A percentile compares a stretch with the other conserved stretches of the same genome.
phyloP scores from a whole-genome alignment of 2,797 vertebrate genomes.

The Nasua narica region DNA sequence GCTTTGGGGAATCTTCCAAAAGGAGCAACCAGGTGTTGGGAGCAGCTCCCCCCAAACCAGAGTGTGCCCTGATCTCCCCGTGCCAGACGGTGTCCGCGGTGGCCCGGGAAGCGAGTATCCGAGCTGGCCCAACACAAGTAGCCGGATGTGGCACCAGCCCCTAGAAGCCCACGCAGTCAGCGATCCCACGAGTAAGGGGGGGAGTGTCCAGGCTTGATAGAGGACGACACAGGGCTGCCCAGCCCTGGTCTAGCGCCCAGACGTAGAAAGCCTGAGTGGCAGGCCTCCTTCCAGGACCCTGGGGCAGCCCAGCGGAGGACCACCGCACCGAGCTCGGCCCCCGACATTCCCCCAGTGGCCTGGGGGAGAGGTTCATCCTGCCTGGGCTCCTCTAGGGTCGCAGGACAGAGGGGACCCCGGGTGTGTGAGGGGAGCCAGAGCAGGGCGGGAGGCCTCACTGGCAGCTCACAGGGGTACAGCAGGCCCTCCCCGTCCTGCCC shows the following conservation, averaged over 20 bases:
- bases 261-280: not conserved
- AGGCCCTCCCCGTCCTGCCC: accelerated
- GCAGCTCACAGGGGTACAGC: not conserved
- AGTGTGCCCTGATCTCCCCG: accelerated
- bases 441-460: accelerated
- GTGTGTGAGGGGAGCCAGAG: accelerated
- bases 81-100: accelerated
- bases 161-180: accelerated
- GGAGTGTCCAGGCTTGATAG: accelerated
- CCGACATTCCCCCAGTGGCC: accelerated
- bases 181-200: not conserved
- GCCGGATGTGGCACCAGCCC: not conserved
- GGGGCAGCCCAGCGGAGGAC: not conserved
- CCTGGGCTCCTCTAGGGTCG: no score
- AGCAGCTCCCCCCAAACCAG: not conserved
- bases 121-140: not conserved
- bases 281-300: accelerated
- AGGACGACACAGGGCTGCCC: accelerated
- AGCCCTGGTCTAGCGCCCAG: not conserved
- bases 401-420: not conserved
- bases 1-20: not conserved
- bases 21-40: not conserved
- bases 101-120: accelerated
- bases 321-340: not conserved
- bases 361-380: not conserved